Evolutionary conservation across 2,797 vertebrate species (phyloP).

Genomic region (Ara ararauna): DNA sequence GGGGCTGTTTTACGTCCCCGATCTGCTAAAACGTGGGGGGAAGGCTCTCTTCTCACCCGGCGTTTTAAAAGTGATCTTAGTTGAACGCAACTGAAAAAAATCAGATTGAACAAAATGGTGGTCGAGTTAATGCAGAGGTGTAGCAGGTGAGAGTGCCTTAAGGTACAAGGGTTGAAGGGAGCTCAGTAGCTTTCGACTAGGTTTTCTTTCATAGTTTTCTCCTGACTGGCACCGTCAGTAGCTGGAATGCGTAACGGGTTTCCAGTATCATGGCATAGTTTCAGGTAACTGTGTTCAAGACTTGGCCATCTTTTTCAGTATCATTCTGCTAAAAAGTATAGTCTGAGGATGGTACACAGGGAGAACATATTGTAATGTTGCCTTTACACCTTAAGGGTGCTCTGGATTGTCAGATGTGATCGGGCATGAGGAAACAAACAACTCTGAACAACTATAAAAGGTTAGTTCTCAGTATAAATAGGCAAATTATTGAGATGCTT

Average conservation of each 20-base stretch:
- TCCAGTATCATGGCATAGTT: neutral
- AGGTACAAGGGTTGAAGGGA: neutral
- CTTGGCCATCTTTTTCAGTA: neutral
- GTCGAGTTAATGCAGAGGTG: neutral
- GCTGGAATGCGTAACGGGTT: neutral
- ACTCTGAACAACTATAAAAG: neutral
- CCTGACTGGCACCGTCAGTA: neutral
- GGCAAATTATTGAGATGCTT: neutral
- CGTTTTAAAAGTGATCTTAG: neutral
- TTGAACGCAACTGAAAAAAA: neutral
- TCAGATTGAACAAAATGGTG: neutral
- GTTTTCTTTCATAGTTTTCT: neutral
- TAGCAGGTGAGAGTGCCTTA: neutral
- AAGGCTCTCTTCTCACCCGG: fast-evolving
- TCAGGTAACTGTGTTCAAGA: neutral
- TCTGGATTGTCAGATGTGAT: neutral
- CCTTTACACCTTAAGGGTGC: neutral
- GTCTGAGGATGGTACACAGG: fast-evolving
- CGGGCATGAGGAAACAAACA: neutral
- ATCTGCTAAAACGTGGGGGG: too few relatives aligned
- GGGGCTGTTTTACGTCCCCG: fast-evolving
- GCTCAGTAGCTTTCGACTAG: neutral
- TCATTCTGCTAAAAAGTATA: neutral
- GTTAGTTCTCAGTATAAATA: neutral
- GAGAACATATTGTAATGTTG: neutral